Conservation (phyloP, 2,888 invertebrate species). For the Gnatocerus cornutus region DNA sequence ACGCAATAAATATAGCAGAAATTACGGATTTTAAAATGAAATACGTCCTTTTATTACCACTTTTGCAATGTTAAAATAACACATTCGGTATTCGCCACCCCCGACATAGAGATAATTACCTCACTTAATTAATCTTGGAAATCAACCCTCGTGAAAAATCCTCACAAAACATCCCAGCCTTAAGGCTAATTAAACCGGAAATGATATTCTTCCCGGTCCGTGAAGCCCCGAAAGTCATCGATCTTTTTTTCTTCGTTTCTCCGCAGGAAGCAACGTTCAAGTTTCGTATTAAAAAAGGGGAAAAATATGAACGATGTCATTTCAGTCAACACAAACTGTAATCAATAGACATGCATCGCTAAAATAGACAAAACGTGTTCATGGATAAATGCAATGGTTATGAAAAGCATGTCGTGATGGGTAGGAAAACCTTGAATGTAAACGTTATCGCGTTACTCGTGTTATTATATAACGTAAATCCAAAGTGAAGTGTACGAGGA, state of each 20-base stretch:
- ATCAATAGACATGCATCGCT: slow-evolving; percentile 20
- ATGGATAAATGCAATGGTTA: slow-evolving; percentile 34
- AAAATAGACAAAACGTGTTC: slow-evolving; percentile 27
- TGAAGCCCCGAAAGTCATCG: slow-evolving; percentile 1
- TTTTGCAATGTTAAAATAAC: too few species aligned
- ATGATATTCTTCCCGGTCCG: slow-evolving; percentile 8
- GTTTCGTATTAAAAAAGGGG: not conserved
- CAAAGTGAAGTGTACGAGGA: slow-evolving; percentile 22
- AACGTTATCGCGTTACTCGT: slow-evolving; percentile 33
- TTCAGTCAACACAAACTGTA: slow-evolving; percentile 9
- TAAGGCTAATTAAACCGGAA: slow-evolving; percentile 31
- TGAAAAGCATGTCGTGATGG: slow-evolving; percentile 33
- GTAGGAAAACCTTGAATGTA: slow-evolving; percentile 35
- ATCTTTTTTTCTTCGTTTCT: slow-evolving; percentile 10
- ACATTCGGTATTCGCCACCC: not conserved
- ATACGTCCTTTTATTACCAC: too few species aligned
- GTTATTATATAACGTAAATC: slow-evolving; percentile 36
- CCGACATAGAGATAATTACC: slow-evolving; percentile 8
- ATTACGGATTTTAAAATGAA: too few species aligned
- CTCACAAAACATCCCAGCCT: slow-evolving; percentile 18
- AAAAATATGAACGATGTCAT: slow-evolving; percentile 5
- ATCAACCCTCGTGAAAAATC: slow-evolving; percentile 13
- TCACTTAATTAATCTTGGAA: slow-evolving; percentile 1
- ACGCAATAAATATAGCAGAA: too few species aligned
- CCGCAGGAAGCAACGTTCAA: not conserved